phyloP scores from a whole-genome alignment of 2,888 invertebrate species.

The Lasioglossum marginatum region DNA sequence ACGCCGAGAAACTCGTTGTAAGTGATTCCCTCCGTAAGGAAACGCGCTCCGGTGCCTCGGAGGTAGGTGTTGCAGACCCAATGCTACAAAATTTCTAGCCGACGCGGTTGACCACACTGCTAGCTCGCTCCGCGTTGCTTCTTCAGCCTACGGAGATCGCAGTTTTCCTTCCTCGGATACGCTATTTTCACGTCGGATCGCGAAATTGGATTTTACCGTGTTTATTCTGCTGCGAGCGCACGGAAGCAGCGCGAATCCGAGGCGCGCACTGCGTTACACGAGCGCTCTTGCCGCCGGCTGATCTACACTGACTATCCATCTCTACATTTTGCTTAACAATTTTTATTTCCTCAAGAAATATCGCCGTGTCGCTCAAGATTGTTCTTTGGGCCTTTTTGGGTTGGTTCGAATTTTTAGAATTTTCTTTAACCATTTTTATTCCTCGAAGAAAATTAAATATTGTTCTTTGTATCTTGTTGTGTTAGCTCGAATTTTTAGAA shows the following conservation, averaged over 20 bases:
- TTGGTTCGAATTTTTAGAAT: too few species aligned
- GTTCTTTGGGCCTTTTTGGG: background rate
- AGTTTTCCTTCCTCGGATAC: background rate
- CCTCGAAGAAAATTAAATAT: too few species aligned
- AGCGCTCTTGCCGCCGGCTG: background rate
- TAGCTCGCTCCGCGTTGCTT: background rate
- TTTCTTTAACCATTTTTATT: too few species aligned
- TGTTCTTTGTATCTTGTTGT: too few species aligned
- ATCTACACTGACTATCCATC: background rate
- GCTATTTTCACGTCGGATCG: background rate
- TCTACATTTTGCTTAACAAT: background rate
- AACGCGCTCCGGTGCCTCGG: constrained; percentile 33
- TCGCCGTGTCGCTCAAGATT: background rate
- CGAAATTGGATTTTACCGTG: background rate
- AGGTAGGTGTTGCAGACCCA: background rate
- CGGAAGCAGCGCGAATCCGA: background rate
- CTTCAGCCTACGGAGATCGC: background rate
- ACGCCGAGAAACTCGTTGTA: constrained; percentile 49
- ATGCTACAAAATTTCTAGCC: constrained; percentile 26
- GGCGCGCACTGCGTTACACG: background rate
- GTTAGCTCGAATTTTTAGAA: background rate
- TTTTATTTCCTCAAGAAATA: background rate
- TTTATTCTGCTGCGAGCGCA: background rate
- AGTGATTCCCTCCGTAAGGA: constrained; percentile 50
- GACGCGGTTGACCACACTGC: background rate